Percentiles rank a stretch among this genome's conserved stretches.
Evolutionary conservation across 2,888 invertebrate genomes (phyloP).

Genomic region (Tachina grossa): DNA sequence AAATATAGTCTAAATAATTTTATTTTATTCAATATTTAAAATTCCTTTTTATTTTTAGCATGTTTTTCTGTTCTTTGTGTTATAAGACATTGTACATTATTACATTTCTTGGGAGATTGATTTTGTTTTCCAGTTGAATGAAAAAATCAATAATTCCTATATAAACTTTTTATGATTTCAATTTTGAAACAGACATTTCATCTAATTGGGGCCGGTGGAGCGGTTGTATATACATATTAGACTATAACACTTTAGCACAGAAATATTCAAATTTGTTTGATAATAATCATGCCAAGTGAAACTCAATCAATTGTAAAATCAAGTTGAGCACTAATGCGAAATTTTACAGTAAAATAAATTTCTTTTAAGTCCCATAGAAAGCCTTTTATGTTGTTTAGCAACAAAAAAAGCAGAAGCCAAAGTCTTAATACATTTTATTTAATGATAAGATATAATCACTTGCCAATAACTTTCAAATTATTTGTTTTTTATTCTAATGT

Average conservation of each 20-base stretch:
- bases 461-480: background rate
- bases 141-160: constrained; percentile 27
- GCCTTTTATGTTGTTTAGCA: background rate
- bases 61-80: background rate
- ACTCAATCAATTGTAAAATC: constrained; percentile 65
- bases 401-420: background rate
- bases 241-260: background rate
- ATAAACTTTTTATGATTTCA: constrained; percentile 16
- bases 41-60: background rate
- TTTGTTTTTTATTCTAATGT: background rate
- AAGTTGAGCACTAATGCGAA: constrained; percentile 48
- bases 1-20: no score
- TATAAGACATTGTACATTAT: background rate
- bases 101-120: constrained; percentile 17
- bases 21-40: background rate
- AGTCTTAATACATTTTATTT: background rate
- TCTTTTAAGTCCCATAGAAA: background rate
- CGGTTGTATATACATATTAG: background rate
- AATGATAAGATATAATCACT: background rate
- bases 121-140: constrained; percentile 25
- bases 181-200: constrained; percentile 28
- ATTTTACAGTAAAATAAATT: constrained; percentile 12
- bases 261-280: background rate
- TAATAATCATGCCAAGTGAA: constrained; percentile 26
- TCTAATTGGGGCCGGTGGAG: background rate